Evolutionary conservation across 2,113 vertebrate species (phyloP), one percentile per base, ranked within the genome.

Genomic region (Heliornis fulica): DNA sequence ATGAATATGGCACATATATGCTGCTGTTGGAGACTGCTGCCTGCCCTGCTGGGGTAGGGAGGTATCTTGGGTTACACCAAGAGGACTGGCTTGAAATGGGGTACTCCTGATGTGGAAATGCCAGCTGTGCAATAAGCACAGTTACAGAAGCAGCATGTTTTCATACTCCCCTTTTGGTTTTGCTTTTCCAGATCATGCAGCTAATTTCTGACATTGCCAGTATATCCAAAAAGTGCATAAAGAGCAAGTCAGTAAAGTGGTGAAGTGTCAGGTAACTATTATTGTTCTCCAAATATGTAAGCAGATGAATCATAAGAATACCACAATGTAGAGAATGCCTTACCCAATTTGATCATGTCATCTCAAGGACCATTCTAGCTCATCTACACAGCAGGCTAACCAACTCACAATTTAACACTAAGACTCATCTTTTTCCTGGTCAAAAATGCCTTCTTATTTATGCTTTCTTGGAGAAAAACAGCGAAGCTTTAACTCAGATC

Each of bases 381-480:
- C 36, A 53, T n/a, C 29, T 74, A 41, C n/a, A 34, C 38, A n/a
- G 46, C 59, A 81, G 19, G 34, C 31, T 80, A 76, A 83, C 79
- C 45, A 84, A 64, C 20, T 85, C 2, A 0, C 53, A 87, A 45
- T 64, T 87, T 71, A 63, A 77, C 46, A 78, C 41, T 71, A 68
- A 91, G 54, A 71, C 9, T 75, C 19, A 45, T 61, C 48, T 50
- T 90, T 66, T 75, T 89, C 76, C 83, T 83, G 46, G 59, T 63
- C 36, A 74, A 81, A 93, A 92, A 11, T 4, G 3, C 51, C 34
- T 81, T 92, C 69, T 46, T 87, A 48, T 57, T 85, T 85, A 79
- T 68, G 38, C 36, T 85, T 61, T 93, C 70, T 83, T 72, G 50
- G 32, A 89, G 81, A 85, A 61, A 85, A 93, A 28, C 31, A 85